Evolutionary conservation across 2,888 invertebrate species (phyloP), one percentile per base, ranked within the genome.

Genomic region (Rhingia campestris): DNA sequence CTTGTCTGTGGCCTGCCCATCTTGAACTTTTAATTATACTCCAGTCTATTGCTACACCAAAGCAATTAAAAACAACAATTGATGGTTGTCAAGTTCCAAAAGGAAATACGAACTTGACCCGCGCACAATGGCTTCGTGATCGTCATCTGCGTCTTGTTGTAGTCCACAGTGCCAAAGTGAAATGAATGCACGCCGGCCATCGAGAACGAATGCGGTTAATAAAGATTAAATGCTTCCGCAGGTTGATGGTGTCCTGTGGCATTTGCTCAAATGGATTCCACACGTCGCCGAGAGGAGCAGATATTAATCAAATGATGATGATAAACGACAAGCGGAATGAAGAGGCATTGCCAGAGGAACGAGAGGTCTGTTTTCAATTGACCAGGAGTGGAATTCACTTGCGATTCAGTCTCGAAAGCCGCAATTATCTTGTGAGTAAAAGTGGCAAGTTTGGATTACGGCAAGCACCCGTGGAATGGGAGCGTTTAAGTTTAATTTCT

Each of bases 381-480:
- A 39, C 39, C n/a, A 30, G 14, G 41, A n/a, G 14, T 37, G 35
- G 59, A 59, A 70, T 59, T 70, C 58, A 9, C 47, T 63, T 45
- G 54, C 47, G 63, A 79, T 41, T 79, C 61, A 67, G 61, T 39
- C 66, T 73, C 53, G 41, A 58, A 45, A 69, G 63, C 10, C 4
- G 67, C 80, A 81, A 75, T 81, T 81, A 75, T 58, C 51, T 80
- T 51, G 54, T 58, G 45, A 7, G 33, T 51, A 75, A 75, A 75
- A 69, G 69, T 53, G 69, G 63, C 41, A 37, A 69, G 63, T 73
- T 64, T 51, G 56, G 74, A 53, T 66, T 30, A 22, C 59, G 67
- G 37, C 61, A 37, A 67, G 63, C n/a, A 33, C 32, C 61, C 10
- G 3, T 10, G 39, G 43, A 81, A 69, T 81, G 58, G 45, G 56